Percentiles rank a stretch among this genome's conserved stretches.
Evolutionary conservation across 2,113 vertebrate genomes (phyloP).

Genomic region (Phalacrocorax pelagicus): DNA sequence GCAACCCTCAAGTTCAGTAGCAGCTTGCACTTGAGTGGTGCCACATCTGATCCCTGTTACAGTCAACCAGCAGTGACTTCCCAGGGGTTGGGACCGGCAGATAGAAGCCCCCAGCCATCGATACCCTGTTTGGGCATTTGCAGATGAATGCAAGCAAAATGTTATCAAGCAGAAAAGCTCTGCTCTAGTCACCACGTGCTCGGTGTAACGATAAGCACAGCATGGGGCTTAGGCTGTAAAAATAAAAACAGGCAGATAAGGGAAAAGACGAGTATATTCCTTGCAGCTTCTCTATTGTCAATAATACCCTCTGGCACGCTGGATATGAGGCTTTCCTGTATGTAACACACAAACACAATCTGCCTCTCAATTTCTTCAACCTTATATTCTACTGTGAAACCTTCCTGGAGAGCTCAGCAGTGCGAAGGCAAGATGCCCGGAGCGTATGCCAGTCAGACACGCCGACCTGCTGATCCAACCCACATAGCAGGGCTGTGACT

Average conservation of each 20-base stretch:
- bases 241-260: background rate
- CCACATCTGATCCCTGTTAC: accelerated
- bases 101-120: background rate
- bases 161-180: background rate
- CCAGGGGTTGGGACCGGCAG: accelerated
- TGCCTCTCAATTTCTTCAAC: background rate
- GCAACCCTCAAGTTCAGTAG: background rate
- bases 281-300: background rate
- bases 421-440: background rate
- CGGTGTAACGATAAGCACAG: accelerated
- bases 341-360: background rate
- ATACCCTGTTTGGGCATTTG: accelerated
- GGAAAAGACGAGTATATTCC: background rate
- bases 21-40: accelerated
- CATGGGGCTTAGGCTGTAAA: background rate
- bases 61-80: background rate
- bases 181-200: background rate
- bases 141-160: background rate
- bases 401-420: background rate
- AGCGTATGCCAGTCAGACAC: accelerated
- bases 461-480: background rate
- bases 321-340: accelerated
- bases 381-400: background rate
- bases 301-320: accelerated
- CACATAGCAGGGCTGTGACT: accelerated